Evolutionary conservation across 1,140 invertebrate species (phyloP).

Genomic region (Diorhabda elongata): DNA sequence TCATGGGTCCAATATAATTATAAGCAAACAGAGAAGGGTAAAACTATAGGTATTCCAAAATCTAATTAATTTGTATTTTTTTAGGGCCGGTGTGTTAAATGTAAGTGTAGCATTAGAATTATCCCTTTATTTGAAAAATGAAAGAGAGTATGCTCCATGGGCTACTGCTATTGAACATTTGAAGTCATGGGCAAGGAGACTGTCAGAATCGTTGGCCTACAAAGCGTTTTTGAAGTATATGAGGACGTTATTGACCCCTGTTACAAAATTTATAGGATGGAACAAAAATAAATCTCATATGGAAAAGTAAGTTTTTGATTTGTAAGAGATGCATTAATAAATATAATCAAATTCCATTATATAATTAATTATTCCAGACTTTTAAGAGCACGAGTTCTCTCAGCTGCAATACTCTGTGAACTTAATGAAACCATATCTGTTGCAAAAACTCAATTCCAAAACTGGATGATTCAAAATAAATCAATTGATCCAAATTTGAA

Average conservation of each 20-base stretch:
- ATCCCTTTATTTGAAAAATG: slow-evolving; percentile 66
- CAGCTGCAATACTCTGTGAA: slow-evolving; percentile 58
- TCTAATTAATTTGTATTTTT: slow-evolving; percentile 20
- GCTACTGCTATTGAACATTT: slow-evolving; percentile 67
- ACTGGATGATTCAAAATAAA: slow-evolving; percentile 60
- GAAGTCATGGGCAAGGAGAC: slow-evolving; percentile 60
- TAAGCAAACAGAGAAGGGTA: too few relatives aligned
- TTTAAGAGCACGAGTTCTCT: slow-evolving; percentile 40
- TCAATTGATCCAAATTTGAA: slow-evolving; percentile 66
- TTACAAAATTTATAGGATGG: slow-evolving; percentile 63
- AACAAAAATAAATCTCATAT: slow-evolving; percentile 63
- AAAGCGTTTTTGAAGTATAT: slow-evolving; percentile 62
- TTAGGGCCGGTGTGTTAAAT: slow-evolving; percentile 68
- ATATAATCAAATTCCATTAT: slow-evolving; percentile 8
- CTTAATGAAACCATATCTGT: slow-evolving; percentile 60
- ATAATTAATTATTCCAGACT: slow-evolving; percentile 35
- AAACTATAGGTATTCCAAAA: too few relatives aligned
- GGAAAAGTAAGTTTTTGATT: slow-evolving; percentile 52
- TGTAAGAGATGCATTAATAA: background rate
- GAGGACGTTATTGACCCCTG: slow-evolving; percentile 56
- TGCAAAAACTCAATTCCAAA: slow-evolving; percentile 59
- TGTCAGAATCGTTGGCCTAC: slow-evolving; percentile 63
- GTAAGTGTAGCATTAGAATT: slow-evolving; percentile 64
- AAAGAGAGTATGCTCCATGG: slow-evolving; percentile 73
- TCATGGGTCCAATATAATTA: too few relatives aligned